Conservation (phyloP, 2,888 invertebrate genomes). For the Melolontha melolontha region DNA sequence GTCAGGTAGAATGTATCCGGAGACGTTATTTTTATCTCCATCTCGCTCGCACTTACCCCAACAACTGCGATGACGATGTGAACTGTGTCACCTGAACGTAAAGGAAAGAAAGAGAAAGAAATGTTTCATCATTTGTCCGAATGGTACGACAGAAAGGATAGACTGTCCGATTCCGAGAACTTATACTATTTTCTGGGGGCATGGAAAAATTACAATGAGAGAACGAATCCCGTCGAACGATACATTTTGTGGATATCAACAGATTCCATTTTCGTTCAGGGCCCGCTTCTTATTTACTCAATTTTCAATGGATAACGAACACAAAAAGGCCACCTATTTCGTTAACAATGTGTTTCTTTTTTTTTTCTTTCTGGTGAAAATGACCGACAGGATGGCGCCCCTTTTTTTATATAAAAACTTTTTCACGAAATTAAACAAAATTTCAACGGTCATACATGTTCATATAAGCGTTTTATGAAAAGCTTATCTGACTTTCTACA, state of each 20-base stretch:
- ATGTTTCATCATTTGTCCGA: conserved; percentile 37
- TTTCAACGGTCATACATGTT: too few species aligned
- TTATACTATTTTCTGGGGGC: conserved; percentile 37
- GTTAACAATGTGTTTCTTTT: conserved; percentile 22
- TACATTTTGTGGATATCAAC: conserved; percentile 36
- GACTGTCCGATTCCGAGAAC: conserved; percentile 38
- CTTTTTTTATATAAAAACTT: neutral
- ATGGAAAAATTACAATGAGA: conserved; percentile 30
- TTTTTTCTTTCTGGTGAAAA: conserved; percentile 13
- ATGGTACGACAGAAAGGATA: conserved; percentile 7
- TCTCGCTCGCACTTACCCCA: neutral
- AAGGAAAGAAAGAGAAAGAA: conserved; percentile 15
- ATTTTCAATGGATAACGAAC: conserved; percentile 37
- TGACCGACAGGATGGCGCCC: conserved; percentile 17
- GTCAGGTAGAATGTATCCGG: conserved; percentile 28
- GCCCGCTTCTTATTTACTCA: conserved; percentile 32
- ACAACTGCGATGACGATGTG: conserved; percentile 22
- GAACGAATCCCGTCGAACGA: conserved; percentile 35
- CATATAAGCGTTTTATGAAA: too few species aligned
- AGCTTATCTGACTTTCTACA: too few species aligned
- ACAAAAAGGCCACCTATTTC: conserved; percentile 29
- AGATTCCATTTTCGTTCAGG: conserved; percentile 32
- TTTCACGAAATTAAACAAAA: too few species aligned
- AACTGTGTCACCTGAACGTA: conserved; percentile 36
- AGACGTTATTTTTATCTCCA: neutral